These are phyloP conservation scores for Netelia melanura DNA, from an alignment of 2,888 invertebrate genomes.

Conservation along the genomic window DNA sequence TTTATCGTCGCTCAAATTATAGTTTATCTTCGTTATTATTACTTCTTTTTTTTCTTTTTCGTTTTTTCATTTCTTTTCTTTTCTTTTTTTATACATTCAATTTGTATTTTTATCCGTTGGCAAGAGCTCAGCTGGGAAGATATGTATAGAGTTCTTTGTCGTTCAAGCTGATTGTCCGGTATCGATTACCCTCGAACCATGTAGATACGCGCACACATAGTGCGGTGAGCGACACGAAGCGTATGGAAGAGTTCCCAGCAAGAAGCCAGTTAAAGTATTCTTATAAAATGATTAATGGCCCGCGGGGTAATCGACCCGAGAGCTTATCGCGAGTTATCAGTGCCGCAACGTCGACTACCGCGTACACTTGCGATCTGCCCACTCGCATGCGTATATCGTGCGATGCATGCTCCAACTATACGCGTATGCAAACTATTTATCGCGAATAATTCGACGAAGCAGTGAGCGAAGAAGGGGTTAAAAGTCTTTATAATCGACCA, in stretches of 20 bases:
- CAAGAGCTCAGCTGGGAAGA: not conserved
- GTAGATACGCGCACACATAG: not conserved
- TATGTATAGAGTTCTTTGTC: not conserved
- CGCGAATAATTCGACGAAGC: not conserved
- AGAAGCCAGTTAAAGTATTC: conserved; percentile 58
- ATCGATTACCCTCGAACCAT: not conserved
- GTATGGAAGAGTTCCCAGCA: not conserved
- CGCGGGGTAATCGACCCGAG: conserved; percentile 59
- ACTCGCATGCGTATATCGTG: not conserved
- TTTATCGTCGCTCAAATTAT: too few relatives aligned
- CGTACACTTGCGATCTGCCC: conserved; percentile 8
- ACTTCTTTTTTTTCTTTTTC: too few relatives aligned
- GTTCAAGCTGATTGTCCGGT: not conserved
- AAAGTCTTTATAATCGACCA: not conserved
- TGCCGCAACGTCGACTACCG: not conserved
- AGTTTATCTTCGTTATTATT: too few relatives aligned
- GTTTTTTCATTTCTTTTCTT: not conserved
- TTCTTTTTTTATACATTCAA: not conserved
- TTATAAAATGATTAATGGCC: conserved; percentile 53
- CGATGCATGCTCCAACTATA: not conserved
- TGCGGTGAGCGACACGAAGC: not conserved
- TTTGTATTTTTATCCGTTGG: not conserved
- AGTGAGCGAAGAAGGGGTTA: not conserved
- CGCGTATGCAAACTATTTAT: not conserved
- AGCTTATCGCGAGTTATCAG: conserved; percentile 45